Conservation (phyloP, 2,113 vertebrate species). For the Cynocephalus volans region DNA sequence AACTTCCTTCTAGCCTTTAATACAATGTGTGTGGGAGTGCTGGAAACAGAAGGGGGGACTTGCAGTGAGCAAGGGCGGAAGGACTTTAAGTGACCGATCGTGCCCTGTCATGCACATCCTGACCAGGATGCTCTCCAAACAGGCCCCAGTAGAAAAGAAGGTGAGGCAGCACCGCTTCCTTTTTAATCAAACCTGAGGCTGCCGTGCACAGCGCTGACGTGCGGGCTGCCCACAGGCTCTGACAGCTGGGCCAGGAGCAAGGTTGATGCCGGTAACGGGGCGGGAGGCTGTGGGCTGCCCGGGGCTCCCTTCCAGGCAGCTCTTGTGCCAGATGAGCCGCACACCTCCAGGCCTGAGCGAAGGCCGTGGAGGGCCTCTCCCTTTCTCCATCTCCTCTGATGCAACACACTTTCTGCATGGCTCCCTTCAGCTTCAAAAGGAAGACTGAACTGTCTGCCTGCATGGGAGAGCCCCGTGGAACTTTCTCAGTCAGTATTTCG, state of each 20-base stretch:
- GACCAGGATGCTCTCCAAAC: neutral
- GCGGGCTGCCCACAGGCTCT: conserved; percentile 28
- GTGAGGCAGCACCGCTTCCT: neutral
- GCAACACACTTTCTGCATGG: neutral
- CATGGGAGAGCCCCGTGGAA: neutral
- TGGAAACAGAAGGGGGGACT: neutral
- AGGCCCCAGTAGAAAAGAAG: neutral
- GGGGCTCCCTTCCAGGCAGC: neutral
- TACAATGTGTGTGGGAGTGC: neutral
- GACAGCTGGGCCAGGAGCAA: conserved; percentile 39
- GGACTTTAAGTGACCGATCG: neutral
- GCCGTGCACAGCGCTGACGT: neutral
- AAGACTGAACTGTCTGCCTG: neutral
- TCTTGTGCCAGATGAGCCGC: neutral
- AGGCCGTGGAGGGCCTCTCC: neutral
- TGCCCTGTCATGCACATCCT: neutral
- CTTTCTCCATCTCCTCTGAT: conserved; percentile 9
- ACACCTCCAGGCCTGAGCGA: neutral
- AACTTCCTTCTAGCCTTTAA: neutral
- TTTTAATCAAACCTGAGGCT: neutral
- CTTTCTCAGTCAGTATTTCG: neutral
- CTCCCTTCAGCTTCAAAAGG: neutral
- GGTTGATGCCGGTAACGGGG: conserved; percentile 22
- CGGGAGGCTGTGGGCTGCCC: neutral
- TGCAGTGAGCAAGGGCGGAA: neutral